Evolutionary conservation across 2,113 vertebrate species (phyloP), one percentile per base, ranked within the genome.

Genomic region (Piliocolobus tephrosceles): DNA sequence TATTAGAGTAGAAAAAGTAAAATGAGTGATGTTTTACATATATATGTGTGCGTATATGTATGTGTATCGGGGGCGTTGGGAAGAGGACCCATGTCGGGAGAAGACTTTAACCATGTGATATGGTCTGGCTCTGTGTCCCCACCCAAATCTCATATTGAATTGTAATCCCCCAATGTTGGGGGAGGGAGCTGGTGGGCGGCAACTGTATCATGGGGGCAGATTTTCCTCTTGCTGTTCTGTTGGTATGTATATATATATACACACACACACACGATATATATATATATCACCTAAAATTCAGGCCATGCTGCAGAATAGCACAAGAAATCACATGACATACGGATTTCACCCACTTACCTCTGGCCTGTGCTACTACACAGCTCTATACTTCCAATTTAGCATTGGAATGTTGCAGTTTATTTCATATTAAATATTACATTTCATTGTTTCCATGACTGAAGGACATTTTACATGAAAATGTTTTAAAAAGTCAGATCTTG

Each of bases 371-470:
- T 64, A 32, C 55, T 47, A 23, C 6, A 10, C 27, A 47, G 61
- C 55, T 82, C 43, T 3, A 40, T 9, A 64, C 9, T 75, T 84
- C 38, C 75, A 14, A 18, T 50, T 68, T 14, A 92, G 61, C 75
- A 50, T 61, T 84, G 43, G 35, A 76, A 52, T 58, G 8, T 25
- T 78, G 27, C 11, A 23, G 23, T 52, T 90, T 90, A 84, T 73
- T 92, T 94, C 57, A 80, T 81, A 70, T 47, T 79, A 87, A 95
- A 75, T 86, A 88, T 80, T 80, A 79, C 72, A 68, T 78, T 38
- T 96, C 95, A 87, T 52, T 84, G 18, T 91, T 78, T 85, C 61
- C 35, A 57, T 45, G 52, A 87, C 47, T 86, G 25, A 87, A 68
- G 91, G 17, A 72, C 2, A 76, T 85, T 84, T 84, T 81, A 83